Percentiles rank a stretch among this genome's conserved stretches.
These are phyloP conservation scores for Ectemnius continuus DNA, from an alignment of 2,888 invertebrate genomes.

Conservation along the genomic window DNA sequence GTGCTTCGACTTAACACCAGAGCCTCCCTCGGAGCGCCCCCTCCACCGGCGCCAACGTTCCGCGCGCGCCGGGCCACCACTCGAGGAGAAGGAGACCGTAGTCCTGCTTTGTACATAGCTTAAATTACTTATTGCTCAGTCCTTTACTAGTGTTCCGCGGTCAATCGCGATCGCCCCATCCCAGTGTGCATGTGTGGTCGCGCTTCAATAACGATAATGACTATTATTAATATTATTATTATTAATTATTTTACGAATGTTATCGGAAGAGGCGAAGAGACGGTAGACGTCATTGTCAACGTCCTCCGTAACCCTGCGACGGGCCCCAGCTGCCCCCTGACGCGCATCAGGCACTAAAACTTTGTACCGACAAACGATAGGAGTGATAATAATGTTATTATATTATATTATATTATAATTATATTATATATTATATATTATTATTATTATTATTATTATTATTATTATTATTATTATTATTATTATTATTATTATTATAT, in stretches of 20 bases:
- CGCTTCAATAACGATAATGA: constrained; percentile 49
- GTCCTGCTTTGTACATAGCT: constrained; percentile 77
- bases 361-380: constrained; percentile 72
- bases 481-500: constrained; percentile 55
- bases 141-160: constrained; percentile 58
- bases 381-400: constrained; percentile 74
- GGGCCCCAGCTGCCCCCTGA: constrained; percentile 39
- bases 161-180: constrained; percentile 47
- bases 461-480: constrained; percentile 50
- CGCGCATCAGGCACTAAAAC: constrained; percentile 56
- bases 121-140: constrained; percentile 57
- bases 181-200: too few species aligned
- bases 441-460: constrained; percentile 63
- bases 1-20: constrained; percentile 22
- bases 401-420: constrained; percentile 62
- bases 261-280: constrained; percentile 52
- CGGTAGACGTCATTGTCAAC: constrained; percentile 60
- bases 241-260: constrained; percentile 65
- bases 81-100: constrained; percentile 69
- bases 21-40: constrained; percentile 33
- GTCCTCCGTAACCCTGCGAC: constrained; percentile 53
- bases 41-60: constrained; percentile 3
- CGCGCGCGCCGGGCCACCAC: neutral
- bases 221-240: constrained; percentile 70
- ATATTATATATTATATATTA: constrained; percentile 38